Evolutionary conservation across 2,797 vertebrate genomes (phyloP), one percentile per base, ranked within the genome.

Genomic region (Enteromius radiatus): DNA sequence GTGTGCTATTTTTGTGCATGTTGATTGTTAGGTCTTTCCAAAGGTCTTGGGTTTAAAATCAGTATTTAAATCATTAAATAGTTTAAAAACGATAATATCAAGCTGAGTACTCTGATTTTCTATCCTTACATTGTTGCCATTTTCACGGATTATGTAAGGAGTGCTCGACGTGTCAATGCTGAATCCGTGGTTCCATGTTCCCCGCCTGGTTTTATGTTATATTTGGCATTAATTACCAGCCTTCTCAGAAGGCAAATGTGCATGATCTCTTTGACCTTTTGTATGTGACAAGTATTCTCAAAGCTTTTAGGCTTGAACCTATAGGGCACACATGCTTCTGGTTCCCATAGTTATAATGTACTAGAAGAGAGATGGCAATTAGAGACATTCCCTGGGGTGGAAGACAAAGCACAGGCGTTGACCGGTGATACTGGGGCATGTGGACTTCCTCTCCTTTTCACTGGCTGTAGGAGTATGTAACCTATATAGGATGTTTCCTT

Each of bases 181-280:
- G 78, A 61, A 71, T 31, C 78, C 1, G 3, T 10, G 0, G 4
- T 28, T 74, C 43, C 26, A 52, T 45, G 67, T 33, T 61, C 56
- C 71, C 14, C 49, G 56, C 45, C 19, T 28, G 47, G 49, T 28
- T 80, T 19, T 47, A 31, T 61, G 67, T 43, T 81, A 73, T 81
- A 81, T 74, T 59, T 65, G 70, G 70, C 19, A 3, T 67, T 75
- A 31, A 75, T 67, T 82, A 67, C 71, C 47, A 15, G 10, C 23
- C 80, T 82, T 76, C 80, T 75, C 45, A 76, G 80, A 82, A 82
- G 70, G 59, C 71, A 65, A 54, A 75, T 67, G 71, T 67, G 28
- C 61, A 52, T 43, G 80, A 67, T 56, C 71, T 76, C 15, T 43
- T 76, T 54, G 47, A 82, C 80, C 80, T 82, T 38, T 82, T 65